Base-by-base conservation (phyloP, 1,140 invertebrate species). In the Heliconius congener region DNA sequence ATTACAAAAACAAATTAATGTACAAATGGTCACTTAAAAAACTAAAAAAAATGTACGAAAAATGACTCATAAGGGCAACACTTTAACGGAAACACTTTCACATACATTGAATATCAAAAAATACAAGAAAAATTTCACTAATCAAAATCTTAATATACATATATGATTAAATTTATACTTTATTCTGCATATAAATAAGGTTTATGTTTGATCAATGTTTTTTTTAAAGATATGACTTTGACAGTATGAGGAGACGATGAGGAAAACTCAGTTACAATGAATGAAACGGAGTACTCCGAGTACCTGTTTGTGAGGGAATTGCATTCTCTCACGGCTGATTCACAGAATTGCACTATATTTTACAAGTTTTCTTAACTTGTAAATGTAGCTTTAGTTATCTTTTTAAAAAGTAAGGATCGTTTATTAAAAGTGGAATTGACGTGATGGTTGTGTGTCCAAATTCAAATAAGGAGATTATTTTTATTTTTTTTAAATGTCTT, bases 181-280 rank as follows among this genome's bases (percentile, higher is more conserved):
- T 76, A 30, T 34, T 1, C 16, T 0, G 0, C 0, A n/a, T 19
- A 27, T 9, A 16, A 18, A 4, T 71, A 71, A 55, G 71, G 78
- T 71, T 52, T 60, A 71, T 16, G 1, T 71, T 71, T 13, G 42
- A 18, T 71, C 75, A 60, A 13, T 19, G 34, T 6, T 13, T n/a
- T 46, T n/a, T 71, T 79, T 74, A 9, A 34, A 55, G 16, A 46
- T 74, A 74, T 52, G 57, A 60, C n/a, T 23, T 79, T 79, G 16
- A 23, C 50, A 66, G 8, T 74, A n/a, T 30, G 42, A 60, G 30
- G 37, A 50, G 8, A 9, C 8, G 42, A 80, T 23, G 74, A 80
- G 79, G 79, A 80, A 80, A 80, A 80, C 75, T 80, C 71, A 76
- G 52, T 39, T 30, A 72, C 57, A 57, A 60, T 80, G 79, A 80